Evolutionary conservation across 1,140 invertebrate genomes (phyloP), one percentile per base, ranked within the genome.

Genomic region (Eufriesea mexicana): DNA sequence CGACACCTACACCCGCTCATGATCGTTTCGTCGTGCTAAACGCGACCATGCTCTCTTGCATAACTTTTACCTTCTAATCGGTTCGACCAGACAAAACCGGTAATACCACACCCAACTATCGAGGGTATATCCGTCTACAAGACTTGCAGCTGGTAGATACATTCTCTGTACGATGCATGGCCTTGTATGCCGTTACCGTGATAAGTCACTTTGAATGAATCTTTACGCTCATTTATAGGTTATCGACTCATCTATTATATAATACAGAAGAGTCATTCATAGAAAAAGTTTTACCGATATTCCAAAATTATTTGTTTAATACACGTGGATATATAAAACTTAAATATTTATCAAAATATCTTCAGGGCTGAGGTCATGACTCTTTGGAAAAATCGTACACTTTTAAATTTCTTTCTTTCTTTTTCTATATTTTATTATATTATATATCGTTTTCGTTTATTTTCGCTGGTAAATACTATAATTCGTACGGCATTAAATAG

Each of bases 91-190:
- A 83, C 78, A 85, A 75, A 89, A 91, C 90, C 86, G 89, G 90
- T 91, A 91, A 85, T 88, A 90, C 90, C 90, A 91, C 90, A 89
- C 90, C 90, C 90, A 91, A 81, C 68, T 79, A 47, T 62, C 55
- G 54, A 49, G 42, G 61, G 49, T 78, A 84, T 82, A 87, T 81
- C 78, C 73, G 83, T 84, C 74, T 77, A 2, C 54, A 61, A 42
- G 74, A 64, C 49, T 57, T 20, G 47, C 47, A 28, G 23, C 42
- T 35, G 59, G 47, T 28, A 74, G 55, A 54, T 51, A 80, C 71
- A 45, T 49, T 82, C 79, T 67, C 54, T 72, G 70, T 86, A 78
- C 42, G 47, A 47, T 71, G 35, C 74, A 66, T 84, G 89, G 77
- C 84, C 89, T 89, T 90, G 88, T 68, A 10, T 55, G 61, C 67